Evolutionary conservation across 2,888 invertebrate species (phyloP).

Genomic region (Cecidostiba fungosa): DNA sequence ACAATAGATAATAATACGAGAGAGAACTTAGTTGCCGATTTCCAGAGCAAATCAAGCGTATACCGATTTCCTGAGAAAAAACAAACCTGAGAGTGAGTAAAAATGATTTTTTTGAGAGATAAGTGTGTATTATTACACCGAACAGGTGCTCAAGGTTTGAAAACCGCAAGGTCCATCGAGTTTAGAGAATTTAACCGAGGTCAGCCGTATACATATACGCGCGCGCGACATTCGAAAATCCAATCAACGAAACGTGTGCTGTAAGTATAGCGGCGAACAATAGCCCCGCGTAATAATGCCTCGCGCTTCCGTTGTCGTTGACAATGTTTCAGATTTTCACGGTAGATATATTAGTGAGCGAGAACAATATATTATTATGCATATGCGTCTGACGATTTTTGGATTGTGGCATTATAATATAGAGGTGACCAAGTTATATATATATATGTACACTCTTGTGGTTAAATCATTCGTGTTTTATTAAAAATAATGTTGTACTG

Average conservation of each 20-base stretch:
- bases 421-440: not conserved
- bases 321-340: not conserved
- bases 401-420: not conserved
- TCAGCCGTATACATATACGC: not conserved
- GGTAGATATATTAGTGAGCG: not conserved
- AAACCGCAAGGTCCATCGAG: not conserved
- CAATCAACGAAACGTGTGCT: not conserved
- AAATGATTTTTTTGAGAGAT: not conserved
- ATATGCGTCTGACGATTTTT: not conserved
- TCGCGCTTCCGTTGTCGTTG: not conserved
- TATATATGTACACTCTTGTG: not conserved
- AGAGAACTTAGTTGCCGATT: too few relatives aligned
- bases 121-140: not conserved
- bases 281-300: not conserved
- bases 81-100: not conserved
- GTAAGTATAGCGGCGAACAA: not conserved
- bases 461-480: conserved; percentile 30
- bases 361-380: not conserved
- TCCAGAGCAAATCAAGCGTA: too few relatives aligned
- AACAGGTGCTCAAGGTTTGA: not conserved
- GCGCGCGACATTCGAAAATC: not conserved
- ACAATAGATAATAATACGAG: too few relatives aligned
- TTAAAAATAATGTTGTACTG: conserved; percentile 42
- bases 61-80: too few relatives aligned
- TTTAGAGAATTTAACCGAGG: not conserved